These are phyloP conservation scores for Caerostris darwini DNA, from an alignment of 1,140 invertebrate species.

Conservation along the genomic window DNA sequence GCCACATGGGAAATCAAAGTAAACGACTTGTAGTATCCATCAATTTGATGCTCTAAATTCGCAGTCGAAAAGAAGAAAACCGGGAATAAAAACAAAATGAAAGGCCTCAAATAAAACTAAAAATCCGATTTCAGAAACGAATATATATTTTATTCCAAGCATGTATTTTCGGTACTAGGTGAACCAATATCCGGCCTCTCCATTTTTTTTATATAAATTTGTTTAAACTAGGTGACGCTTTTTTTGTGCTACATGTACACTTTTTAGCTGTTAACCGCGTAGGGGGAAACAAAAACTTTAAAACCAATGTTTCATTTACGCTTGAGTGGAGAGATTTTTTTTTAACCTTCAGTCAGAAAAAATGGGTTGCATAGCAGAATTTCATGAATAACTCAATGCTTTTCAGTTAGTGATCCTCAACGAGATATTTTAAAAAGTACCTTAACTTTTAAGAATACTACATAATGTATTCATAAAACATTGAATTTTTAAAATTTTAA, in stretches of 20 bases:
- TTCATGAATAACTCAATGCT: constrained; percentile 48
- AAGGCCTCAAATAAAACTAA: constrained; percentile 9
- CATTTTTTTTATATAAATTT: constrained; percentile 6
- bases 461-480: no score
- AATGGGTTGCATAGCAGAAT: background rate
- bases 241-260: background rate
- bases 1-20: constrained; percentile 41
- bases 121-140: constrained; percentile 40
- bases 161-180: background rate
- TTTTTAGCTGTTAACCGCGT: constrained; percentile 44
- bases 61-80: constrained; percentile 1
- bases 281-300: background rate
- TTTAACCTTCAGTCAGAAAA: background rate
- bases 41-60: constrained; percentile 50
- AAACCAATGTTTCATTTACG: background rate
- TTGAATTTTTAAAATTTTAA: no score
- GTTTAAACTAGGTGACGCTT: constrained; percentile 46
- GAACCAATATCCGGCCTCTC: background rate
- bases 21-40: constrained; percentile 44
- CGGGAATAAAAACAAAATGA: background rate
- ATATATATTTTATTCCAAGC: constrained; percentile 50
- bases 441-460: no score
- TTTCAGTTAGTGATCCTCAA: no score
- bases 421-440: no score
- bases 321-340: background rate